Evolutionary conservation across 1,140 invertebrate genomes (phyloP).

Genomic region (Portunus trituberculatus): DNA sequence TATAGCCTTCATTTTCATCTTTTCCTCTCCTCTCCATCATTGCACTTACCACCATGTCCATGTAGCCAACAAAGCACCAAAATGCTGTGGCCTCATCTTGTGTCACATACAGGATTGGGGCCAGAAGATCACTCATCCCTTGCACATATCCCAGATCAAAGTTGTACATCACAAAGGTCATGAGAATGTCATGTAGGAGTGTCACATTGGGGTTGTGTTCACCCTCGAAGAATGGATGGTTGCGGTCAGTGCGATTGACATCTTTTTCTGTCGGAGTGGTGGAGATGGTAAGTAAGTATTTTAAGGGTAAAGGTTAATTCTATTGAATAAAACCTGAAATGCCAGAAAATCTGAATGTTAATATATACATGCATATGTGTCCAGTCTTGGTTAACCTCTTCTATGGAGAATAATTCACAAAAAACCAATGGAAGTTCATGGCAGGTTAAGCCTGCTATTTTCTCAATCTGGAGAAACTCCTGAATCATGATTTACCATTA

Average conservation of each 20-base stretch:
- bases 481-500: no score
- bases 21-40: no score
- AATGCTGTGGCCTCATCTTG: conserved; percentile 97
- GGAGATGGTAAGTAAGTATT: background rate
- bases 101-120: conserved; percentile 94
- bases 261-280: conserved; percentile 92
- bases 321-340: no score
- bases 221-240: conserved; percentile 93
- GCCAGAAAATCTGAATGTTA: no score
- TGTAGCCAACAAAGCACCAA: conserved; percentile 99
- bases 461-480: no score
- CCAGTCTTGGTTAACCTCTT: no score
- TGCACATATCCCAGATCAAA: conserved; percentile 97
- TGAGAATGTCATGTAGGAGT: conserved; percentile 93
- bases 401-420: no score
- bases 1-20: no score
- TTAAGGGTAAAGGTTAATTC: no score
- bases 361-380: no score
- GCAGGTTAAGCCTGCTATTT: no score
- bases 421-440: no score
- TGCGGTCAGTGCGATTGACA: conserved; percentile 97
- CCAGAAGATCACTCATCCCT: conserved; percentile 98
- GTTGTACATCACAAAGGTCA: conserved; percentile 99
- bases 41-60: conserved; percentile 91
- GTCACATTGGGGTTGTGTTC: conserved; percentile 94